Percentiles rank a stretch among this genome's conserved stretches.
Evolutionary conservation across 2,113 vertebrate species (phyloP).

Genomic region (Phyllopteryx taeniolatus): DNA sequence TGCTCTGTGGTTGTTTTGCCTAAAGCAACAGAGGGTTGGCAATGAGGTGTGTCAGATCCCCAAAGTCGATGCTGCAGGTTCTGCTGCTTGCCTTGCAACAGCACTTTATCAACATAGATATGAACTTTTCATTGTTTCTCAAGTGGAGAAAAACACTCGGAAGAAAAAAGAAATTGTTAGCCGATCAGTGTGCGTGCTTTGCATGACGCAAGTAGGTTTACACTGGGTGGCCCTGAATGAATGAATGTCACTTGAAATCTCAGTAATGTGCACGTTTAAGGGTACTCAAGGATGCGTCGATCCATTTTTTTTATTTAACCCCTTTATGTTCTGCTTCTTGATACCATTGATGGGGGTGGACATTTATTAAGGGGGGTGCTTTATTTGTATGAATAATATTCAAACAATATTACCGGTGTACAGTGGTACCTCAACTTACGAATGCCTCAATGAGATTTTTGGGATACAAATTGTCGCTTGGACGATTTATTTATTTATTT

Average conservation of each 20-base stretch:
- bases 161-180: constrained; percentile 10
- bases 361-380: too few relatives aligned
- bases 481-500: too few relatives aligned
- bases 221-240: constrained; percentile 19
- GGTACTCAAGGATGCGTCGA: neutral
- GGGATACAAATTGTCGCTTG: too few relatives aligned
- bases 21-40: constrained; percentile 48
- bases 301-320: neutral
- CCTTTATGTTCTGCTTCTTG: neutral
- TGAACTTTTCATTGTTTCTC: constrained; percentile 33
- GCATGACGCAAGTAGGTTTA: constrained; percentile 11
- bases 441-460: too few relatives aligned
- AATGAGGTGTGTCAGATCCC: constrained; percentile 62
- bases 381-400: too few relatives aligned
- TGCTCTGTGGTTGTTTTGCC: constrained; percentile 41
- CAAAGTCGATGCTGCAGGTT: constrained; percentile 42
- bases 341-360: neutral
- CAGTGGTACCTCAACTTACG: neutral
- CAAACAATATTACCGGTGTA: neutral
- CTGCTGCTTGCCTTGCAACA: constrained; percentile 32
- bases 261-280: neutral
- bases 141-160: constrained; percentile 21
- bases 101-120: constrained; percentile 40
- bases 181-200: constrained; percentile 8
- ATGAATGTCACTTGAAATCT: constrained; percentile 8